Base-by-base conservation (phyloP, 2,888 invertebrate genomes). In the Tachina lurida region DNA sequence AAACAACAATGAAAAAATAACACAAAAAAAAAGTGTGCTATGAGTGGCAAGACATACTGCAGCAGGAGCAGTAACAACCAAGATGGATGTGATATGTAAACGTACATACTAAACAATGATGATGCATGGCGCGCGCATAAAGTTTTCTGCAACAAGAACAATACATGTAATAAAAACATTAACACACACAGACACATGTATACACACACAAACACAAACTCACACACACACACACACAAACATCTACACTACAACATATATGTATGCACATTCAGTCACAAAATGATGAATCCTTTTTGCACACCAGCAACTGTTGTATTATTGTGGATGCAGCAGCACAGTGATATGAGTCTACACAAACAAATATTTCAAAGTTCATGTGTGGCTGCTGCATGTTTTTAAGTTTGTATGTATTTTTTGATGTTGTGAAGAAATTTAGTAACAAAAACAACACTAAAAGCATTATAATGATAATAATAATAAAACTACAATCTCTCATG, bases 81-180 rank as follows among this genome's bases (percentile, higher is more conserved):
- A 90, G 91, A 90, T 90, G 90, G 89, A 90, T 90, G 82, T 86
- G 91, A 89, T 90, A 90, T 91, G 90, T 90, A 89, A 89, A 89
- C 75, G 74, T 81, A 75, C 45, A 13, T 62, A 75, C 68, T 62
- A 70, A 81, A 75, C 75, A 75, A 90, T 89, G 88, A 90, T 90
- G 90, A 90, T 90, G 91, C 90, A 90, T 90, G 90, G 90, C 89
- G 88, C 90, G 84, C 82, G 78, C 82, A 84, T 73, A 89, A 88
- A 87, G 77, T 87, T 31, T 31, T 89, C 90, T 88, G 88, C 87
- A 83, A 83, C 52, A 79, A 73, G 67, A 79, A 84, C 82, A 68
- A 82, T 74, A 65, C 70, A 77, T 73, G 56, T 65, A 54, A 65
- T 47, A 78, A 54, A 67, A 74, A 52, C 65, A 78, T n/a, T 39